phyloP scores from a whole-genome alignment of 2,797 vertebrate genomes.

The Rhodeus uyekii region DNA sequence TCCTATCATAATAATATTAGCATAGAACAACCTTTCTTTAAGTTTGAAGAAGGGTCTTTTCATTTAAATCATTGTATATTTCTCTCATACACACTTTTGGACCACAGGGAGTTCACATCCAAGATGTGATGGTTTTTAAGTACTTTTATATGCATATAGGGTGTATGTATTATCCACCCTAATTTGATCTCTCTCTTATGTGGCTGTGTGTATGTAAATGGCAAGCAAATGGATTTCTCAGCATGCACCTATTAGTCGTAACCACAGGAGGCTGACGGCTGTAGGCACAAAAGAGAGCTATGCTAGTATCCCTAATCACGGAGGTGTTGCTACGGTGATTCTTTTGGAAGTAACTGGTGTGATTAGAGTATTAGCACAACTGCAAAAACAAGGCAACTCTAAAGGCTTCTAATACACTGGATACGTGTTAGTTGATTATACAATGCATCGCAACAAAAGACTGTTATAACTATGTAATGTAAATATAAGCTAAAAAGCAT shows the following conservation, averaged over 20 bases:
- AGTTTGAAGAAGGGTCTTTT: not conserved
- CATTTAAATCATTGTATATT: not conserved
- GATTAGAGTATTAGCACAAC: slow-evolving; percentile 2
- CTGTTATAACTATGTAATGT: not conserved
- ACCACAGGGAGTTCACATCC: not conserved
- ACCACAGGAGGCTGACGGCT: slow-evolving; percentile 27
- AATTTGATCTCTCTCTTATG: slow-evolving; percentile 31
- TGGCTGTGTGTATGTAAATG: slow-evolving; percentile 5
- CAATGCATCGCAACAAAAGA: not conserved
- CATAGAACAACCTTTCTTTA: not conserved
- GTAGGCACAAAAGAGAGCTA: slow-evolving; percentile 9
- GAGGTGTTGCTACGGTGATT: slow-evolving; percentile 37
- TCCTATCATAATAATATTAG: not conserved
- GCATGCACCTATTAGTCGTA: slow-evolving; percentile 17
- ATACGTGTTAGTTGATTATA: not conserved
- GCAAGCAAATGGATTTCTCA: not conserved
- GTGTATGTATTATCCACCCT: not conserved
- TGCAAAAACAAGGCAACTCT: slow-evolving; percentile 7
- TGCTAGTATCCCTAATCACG: slow-evolving; percentile 14
- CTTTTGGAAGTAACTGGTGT: not conserved
- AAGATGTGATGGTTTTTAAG: not conserved
- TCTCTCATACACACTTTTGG: not conserved
- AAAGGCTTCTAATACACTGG: not conserved
- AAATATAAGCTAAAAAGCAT: not conserved
- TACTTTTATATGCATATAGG: slow-evolving; percentile 14